Conservation (phyloP, 2,797 vertebrate species). For the Tragelaphus eurycerus region DNA sequence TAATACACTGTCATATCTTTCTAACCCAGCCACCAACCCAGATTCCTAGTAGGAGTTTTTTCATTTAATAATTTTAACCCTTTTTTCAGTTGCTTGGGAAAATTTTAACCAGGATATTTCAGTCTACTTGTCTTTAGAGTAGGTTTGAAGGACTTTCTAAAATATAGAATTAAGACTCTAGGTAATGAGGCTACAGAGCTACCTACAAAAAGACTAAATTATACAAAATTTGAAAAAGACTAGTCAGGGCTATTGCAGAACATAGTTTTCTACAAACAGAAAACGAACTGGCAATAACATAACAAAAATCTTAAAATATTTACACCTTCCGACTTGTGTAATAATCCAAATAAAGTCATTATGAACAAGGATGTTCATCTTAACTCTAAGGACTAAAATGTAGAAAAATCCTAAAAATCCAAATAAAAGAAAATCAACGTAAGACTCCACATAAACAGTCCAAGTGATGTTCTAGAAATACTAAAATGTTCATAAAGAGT, state of each 20-base stretch:
- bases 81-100: not conserved
- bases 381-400: not conserved
- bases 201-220: not conserved
- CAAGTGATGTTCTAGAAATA: not conserved
- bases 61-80: not conserved
- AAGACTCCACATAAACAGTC: not conserved
- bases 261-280: not conserved
- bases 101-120: not conserved
- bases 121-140: not conserved
- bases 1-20: not conserved
- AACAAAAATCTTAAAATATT: conserved; percentile 15
- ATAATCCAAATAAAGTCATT: not conserved
- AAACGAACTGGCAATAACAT: not conserved
- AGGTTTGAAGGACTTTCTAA: not conserved
- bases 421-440: not conserved
- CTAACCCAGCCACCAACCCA: not conserved
- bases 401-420: not conserved
- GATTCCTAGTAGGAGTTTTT: not conserved
- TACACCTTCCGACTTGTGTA: not conserved
- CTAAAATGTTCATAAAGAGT: not conserved
- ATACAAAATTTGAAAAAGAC: not conserved
- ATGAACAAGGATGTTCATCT: not conserved
- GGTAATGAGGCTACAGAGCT: not conserved
- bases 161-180: not conserved
- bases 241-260: not conserved